Evolutionary conservation across 2,113 vertebrate species (phyloP).

Genomic region (Platysternon megacephalum): DNA sequence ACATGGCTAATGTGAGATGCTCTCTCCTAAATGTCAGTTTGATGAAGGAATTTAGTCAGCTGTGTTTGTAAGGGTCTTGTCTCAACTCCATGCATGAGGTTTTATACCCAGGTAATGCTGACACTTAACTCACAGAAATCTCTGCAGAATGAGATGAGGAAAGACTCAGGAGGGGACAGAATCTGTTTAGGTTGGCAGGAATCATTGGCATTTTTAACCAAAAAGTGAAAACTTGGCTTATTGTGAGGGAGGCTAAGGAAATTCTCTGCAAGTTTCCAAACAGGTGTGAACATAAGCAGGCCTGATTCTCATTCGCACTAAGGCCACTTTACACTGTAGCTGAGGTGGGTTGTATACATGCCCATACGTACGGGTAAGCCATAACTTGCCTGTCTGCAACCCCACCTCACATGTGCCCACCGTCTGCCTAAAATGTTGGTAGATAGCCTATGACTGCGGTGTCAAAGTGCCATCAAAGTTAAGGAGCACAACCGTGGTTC

Average conservation of each 20-base stretch:
- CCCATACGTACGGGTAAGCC: neutral
- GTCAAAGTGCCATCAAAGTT: neutral
- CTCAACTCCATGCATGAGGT: neutral
- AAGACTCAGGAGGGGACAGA: neutral
- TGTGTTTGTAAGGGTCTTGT: neutral
- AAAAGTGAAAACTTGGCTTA: neutral
- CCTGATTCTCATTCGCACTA: neutral
- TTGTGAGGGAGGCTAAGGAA: neutral
- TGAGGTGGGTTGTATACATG: neutral
- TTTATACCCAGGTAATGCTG: neutral
- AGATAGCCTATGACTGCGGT: neutral
- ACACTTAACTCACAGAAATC: neutral
- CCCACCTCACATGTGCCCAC: neutral
- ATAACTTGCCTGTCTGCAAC: neutral
- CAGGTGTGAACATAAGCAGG: neutral
- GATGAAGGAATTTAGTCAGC: neutral
- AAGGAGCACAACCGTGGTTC: neutral
- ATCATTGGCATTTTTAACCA: neutral
- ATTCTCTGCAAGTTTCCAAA: neutral
- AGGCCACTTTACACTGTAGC: neutral
- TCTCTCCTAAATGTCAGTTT: neutral
- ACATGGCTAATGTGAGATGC: neutral
- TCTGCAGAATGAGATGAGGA: too few relatives aligned
- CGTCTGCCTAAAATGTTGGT: neutral
- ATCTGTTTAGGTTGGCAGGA: neutral